Base-by-base conservation (phyloP, 2,888 invertebrate genomes). In the Dasysyrphus albostriatus region DNA sequence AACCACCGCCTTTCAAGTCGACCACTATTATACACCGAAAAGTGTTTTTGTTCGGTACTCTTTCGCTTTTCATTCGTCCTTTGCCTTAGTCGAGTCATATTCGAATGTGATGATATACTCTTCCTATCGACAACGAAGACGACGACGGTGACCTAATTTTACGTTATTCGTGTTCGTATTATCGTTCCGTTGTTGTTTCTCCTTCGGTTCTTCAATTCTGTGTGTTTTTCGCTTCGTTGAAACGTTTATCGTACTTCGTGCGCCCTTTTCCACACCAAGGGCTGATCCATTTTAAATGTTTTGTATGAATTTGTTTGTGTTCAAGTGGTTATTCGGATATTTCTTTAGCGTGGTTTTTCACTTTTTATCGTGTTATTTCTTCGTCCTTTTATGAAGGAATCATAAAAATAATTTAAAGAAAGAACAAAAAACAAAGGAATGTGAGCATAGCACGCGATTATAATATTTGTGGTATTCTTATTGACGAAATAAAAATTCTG, bases 81-180 rank as follows among this genome's bases (percentile, higher is more conserved):
- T 75, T 56, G 49, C 65, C 44, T 7, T 65, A 34, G 37, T n/a
- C 24, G n/a, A 34, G 19, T 47, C 47, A 29, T 44, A 70, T 67
- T 49, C 69, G 65, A 54, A 70, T 67, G 49, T 49, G 67, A 65
- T 85, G 61, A 42, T 77, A 82, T 78, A 73, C 69, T 78, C 63
- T 77, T 82, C 69, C 82, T 69, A 65, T 82, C 77, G 58, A 49
- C 67, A 49, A 37, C 49, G 37, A 49, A 16, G 16, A 49, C 32
- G 65, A 47, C 19, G 32, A 67, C 67, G 69, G 54, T 85, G 85
- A 85, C 85, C 85, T 85, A 85, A 85, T 85, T 85, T 82, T 72
- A 63, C 61, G 80, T 80, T 78, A 59, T 81, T 81, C 76, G 82
- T 85, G 82, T 69, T 74, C 49, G 72, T 65, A 56, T 72, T 39